These are phyloP conservation scores for Lucilia sericata DNA, from an alignment of 1,140 invertebrate genomes.

Conservation along the genomic window DNA sequence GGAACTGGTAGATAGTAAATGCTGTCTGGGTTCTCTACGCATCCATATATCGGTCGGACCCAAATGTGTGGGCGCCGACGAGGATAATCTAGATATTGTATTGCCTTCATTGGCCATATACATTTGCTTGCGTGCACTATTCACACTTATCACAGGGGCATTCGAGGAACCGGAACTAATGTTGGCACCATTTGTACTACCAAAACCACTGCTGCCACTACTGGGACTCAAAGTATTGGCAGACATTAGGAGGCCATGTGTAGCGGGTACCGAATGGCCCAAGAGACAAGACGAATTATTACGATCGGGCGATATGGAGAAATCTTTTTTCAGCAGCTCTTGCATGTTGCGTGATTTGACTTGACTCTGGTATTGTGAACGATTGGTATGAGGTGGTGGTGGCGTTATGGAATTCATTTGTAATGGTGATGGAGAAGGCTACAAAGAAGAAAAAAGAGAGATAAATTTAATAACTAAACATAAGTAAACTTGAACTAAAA, in stretches of 20 bases:
- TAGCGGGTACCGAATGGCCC: constrained; percentile 73
- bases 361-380: constrained; percentile 71
- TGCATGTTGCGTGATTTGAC: constrained; percentile 67
- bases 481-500: too few species aligned
- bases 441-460: constrained; percentile 10
- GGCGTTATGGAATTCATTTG: constrained; percentile 55
- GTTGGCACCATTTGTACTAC: constrained; percentile 54
- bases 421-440: constrained; percentile 61
- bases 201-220: constrained; percentile 61
- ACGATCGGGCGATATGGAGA: constrained; percentile 70
- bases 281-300: constrained; percentile 69
- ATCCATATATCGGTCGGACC: constrained; percentile 81
- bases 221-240: constrained; percentile 58
- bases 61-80: constrained; percentile 86
- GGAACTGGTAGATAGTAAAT: constrained; percentile 87
- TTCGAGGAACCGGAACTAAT: constrained; percentile 54
- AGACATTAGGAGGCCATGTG: constrained; percentile 44
- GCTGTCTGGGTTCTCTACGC: constrained; percentile 84
- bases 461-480: too few species aligned
- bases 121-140: constrained; percentile 58
- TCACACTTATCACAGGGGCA: constrained; percentile 51
- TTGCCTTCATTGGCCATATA: constrained; percentile 53
- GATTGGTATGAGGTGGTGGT: constrained; percentile 71
- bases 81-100: constrained; percentile 77
- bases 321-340: constrained; percentile 72